Conservation (phyloP, 1,140 invertebrate genomes). For the Agrilus planipennis region DNA sequence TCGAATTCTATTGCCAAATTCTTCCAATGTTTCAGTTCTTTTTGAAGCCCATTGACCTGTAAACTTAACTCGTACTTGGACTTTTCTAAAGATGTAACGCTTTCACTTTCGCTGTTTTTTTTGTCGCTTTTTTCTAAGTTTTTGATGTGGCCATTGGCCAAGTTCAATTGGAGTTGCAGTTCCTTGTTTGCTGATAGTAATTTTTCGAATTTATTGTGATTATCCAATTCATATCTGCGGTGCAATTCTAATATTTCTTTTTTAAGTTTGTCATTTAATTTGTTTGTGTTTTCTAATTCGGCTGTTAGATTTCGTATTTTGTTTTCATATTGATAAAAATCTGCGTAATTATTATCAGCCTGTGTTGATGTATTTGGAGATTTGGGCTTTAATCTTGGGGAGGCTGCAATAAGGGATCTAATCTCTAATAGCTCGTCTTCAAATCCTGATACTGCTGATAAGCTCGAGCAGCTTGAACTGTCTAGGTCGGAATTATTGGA, state of each 20-base stretch:
- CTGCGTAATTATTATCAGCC: not conserved
- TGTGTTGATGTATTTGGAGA: not conserved
- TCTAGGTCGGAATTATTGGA: not conserved
- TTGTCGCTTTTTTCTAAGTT: not conserved
- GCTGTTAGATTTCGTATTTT: not conserved
- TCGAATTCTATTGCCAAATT: not conserved
- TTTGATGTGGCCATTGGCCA: not conserved
- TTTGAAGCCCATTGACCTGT: not conserved
- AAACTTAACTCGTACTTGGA: not conserved
- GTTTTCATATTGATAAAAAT: not conserved
- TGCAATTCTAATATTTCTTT: conserved; percentile 1
- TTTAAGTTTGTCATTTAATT: conserved; percentile 2
- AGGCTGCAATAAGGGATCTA: not conserved
- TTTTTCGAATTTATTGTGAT: not conserved
- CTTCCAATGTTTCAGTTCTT: not conserved
- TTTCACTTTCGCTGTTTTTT: not conserved
- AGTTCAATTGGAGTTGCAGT: not conserved
- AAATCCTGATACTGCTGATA: not conserved
- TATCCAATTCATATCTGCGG: not conserved
- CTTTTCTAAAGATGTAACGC: not conserved
- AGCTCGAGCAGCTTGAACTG: conserved; percentile 1
- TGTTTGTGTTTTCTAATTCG: conserved; percentile 1
- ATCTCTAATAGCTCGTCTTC: conserved; percentile 1
- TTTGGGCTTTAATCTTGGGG: not conserved
- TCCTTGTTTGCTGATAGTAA: not conserved